Evolutionary conservation across 1,140 invertebrate species (phyloP).

Genomic region (Hyles vespertilio): DNA sequence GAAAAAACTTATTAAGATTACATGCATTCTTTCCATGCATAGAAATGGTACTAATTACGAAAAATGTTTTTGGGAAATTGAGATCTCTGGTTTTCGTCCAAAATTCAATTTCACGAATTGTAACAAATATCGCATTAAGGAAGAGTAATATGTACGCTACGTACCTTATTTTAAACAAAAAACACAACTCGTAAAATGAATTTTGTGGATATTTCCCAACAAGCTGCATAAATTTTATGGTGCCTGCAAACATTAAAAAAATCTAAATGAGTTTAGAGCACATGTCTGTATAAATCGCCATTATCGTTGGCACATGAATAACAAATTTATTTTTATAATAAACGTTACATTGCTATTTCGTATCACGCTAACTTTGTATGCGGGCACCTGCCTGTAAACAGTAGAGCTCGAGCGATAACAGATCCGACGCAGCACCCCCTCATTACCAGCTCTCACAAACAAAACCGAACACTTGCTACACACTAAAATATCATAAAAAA

Average conservation of each 20-base stretch:
- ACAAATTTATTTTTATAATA: constrained; percentile 29
- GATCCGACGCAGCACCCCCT: constrained; percentile 53
- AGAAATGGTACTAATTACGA: too few species aligned
- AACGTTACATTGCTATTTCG: constrained; percentile 21
- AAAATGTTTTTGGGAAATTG: too few species aligned
- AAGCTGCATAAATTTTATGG: too few species aligned
- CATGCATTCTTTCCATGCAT: too few species aligned
- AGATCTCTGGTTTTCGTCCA: too few species aligned
- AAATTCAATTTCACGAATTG: not conserved
- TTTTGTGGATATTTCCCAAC: too few species aligned
- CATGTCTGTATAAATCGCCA: constrained; percentile 20
- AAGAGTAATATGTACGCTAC: too few species aligned
- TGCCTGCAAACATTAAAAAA: constrained; percentile 10
- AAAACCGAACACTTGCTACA: constrained; percentile 40
- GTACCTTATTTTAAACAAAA: too few species aligned
- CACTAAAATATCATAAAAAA: constrained; percentile 64
- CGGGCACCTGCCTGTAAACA: constrained; percentile 48
- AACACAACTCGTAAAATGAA: too few species aligned
- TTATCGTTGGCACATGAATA: constrained; percentile 24
- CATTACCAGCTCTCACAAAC: constrained; percentile 59
- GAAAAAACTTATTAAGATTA: too few species aligned
- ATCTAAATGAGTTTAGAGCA: constrained; percentile 20
- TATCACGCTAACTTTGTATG: constrained; percentile 37
- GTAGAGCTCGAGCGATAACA: constrained; percentile 53
- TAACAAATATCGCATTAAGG: not conserved